phyloP scores from a whole-genome alignment of 1,140 invertebrate species.

The Lutraria rhynchaena region DNA sequence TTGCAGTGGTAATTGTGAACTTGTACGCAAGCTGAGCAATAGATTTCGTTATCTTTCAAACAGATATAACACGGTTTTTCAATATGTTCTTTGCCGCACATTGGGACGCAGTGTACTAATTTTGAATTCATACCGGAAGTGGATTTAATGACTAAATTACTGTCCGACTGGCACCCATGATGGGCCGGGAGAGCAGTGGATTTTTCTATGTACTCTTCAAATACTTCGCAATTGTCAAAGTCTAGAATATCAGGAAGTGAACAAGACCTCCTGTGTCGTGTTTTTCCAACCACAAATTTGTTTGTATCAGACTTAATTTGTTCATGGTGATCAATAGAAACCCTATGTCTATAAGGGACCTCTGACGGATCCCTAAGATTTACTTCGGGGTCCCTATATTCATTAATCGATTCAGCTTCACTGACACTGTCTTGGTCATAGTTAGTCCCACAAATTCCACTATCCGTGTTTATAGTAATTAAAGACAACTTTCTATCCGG shows the following conservation, averaged over 20 bases:
- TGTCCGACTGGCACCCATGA: background rate
- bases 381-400: background rate
- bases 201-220: background rate
- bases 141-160: background rate
- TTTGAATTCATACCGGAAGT: background rate
- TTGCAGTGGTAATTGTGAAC: slow-evolving; percentile 51
- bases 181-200: background rate
- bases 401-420: background rate
- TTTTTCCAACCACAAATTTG: background rate
- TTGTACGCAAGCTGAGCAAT: slow-evolving; percentile 40
- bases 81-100: slow-evolving; percentile 37
- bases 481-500: slow-evolving; percentile 23
- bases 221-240: slow-evolving; percentile 33
- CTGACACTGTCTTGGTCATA: background rate
- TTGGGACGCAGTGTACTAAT: background rate
- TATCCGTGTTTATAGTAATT: slow-evolving; percentile 15
- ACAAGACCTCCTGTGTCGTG: slow-evolving; percentile 15
- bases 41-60: slow-evolving; percentile 55
- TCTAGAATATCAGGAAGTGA: slow-evolving; percentile 54
- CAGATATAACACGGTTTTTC: slow-evolving; percentile 56
- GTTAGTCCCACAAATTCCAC: slow-evolving; percentile 22
- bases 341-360: background rate
- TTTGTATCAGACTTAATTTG: slow-evolving; percentile 4
- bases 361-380: background rate
- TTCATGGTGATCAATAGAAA: slow-evolving; percentile 17